Evolutionary conservation across 2,797 vertebrate species (phyloP).

Genomic region (Tapirus indicus): DNA sequence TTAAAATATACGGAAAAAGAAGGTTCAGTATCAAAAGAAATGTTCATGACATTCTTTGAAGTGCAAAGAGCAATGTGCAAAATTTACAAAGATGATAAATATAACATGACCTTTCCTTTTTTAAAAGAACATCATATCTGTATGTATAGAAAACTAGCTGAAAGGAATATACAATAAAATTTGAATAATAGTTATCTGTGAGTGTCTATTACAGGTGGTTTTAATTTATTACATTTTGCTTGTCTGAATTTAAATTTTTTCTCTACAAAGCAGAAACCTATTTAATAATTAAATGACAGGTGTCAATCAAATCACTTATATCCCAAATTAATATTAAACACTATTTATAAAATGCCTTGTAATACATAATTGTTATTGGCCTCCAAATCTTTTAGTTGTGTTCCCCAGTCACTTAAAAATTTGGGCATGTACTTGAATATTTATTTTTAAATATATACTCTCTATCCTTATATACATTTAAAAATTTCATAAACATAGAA

Average conservation of each 20-base stretch:
- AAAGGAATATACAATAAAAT: background rate
- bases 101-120: background rate
- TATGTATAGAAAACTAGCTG: background rate
- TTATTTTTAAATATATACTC: background rate
- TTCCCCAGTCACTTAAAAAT: background rate
- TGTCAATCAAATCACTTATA: background rate
- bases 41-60: background rate
- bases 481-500: background rate
- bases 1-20: background rate
- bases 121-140: background rate
- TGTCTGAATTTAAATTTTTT: background rate
- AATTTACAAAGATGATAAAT: constrained; percentile 9
- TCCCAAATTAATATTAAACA: constrained; percentile 36
- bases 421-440: background rate
- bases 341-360: background rate
- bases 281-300: background rate
- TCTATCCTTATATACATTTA: background rate
- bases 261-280: background rate
- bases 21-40: background rate
- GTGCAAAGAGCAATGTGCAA: background rate
- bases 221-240: background rate
- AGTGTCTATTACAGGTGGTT: background rate
- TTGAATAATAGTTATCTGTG: background rate
- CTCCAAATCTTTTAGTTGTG: background rate
- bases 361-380: background rate